A percentile compares a stretch with the other conserved stretches of the same genome.
These are phyloP conservation scores for Halcyon smyrnensis DNA, from an alignment of 2,797 vertebrate genomes.

Conservation along the genomic window DNA sequence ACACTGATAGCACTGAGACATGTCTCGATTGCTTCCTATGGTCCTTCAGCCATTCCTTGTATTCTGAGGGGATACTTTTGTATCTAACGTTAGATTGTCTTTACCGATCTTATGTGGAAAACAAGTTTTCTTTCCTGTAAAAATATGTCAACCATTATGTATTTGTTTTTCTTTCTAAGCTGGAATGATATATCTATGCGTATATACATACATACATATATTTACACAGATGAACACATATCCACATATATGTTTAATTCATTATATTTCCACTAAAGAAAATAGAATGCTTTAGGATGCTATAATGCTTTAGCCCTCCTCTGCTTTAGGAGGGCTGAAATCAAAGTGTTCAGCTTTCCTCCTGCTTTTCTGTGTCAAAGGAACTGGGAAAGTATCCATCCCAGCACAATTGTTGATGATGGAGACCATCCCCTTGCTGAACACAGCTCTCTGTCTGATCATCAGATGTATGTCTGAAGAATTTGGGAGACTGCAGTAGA, in stretches of 20 bases:
- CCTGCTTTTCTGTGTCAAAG: background rate
- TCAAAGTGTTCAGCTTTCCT: background rate
- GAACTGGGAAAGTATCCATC: background rate
- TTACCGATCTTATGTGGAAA: background rate
- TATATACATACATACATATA: background rate
- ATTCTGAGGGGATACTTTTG: background rate
- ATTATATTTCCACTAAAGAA: background rate
- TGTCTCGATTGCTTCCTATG: background rate
- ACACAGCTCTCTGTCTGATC: background rate
- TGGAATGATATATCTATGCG: background rate
- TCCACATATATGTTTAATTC: background rate
- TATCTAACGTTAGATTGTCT: background rate
- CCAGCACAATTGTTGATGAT: background rate
- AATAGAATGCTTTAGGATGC: no score
- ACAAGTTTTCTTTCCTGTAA: background rate
- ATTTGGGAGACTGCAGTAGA: background rate
- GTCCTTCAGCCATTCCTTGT: background rate
- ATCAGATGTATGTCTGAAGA: background rate
- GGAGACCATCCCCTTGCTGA: background rate
- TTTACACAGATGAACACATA: background rate
- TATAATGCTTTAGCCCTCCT: background rate
- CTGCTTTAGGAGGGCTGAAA: background rate
- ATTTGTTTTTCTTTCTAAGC: background rate
- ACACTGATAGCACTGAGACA: background rate
- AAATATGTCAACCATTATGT: background rate